Conservation (phyloP, 1,140 invertebrate genomes). For the Bombus pyrosoma region DNA sequence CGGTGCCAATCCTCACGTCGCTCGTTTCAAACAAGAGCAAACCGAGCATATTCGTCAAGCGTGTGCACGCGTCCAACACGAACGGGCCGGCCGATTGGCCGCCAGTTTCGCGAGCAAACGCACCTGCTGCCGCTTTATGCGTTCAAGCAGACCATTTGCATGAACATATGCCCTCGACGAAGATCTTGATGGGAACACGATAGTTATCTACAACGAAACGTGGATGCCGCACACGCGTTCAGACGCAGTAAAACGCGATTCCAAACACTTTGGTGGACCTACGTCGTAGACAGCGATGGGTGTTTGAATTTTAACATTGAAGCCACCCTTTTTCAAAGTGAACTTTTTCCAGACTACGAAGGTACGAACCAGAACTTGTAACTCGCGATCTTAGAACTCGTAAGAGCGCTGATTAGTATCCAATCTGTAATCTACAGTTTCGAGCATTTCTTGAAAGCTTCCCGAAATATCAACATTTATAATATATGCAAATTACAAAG, state of each 20-base stretch:
- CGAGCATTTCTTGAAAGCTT: too few species aligned
- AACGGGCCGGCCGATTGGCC: background rate
- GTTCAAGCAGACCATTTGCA: slow-evolving; percentile 43
- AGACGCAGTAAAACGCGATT: slow-evolving; percentile 35
- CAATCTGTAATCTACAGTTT: too few species aligned
- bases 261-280: slow-evolving; percentile 30
- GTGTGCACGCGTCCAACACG: background rate
- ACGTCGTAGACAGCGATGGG: too few species aligned
- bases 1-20: slow-evolving; percentile 23
- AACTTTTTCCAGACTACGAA: background rate
- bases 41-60: background rate
- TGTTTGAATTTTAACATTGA: background rate
- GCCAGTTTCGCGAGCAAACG: slow-evolving; percentile 32
- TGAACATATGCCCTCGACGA: slow-evolving; percentile 38
- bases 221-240: slow-evolving; percentile 31
- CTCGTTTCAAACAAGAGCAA: background rate
- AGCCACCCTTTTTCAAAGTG: too few species aligned
- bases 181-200: slow-evolving; percentile 51
- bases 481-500: too few species aligned
- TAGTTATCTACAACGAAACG: slow-evolving; percentile 49
- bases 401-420: too few species aligned
- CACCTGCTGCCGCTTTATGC: slow-evolving; percentile 49
- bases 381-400: background rate
- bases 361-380: background rate
- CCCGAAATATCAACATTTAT: too few species aligned